phyloP scores from a whole-genome alignment of 2,888 invertebrate species.

The Agrochola macilenta region DNA sequence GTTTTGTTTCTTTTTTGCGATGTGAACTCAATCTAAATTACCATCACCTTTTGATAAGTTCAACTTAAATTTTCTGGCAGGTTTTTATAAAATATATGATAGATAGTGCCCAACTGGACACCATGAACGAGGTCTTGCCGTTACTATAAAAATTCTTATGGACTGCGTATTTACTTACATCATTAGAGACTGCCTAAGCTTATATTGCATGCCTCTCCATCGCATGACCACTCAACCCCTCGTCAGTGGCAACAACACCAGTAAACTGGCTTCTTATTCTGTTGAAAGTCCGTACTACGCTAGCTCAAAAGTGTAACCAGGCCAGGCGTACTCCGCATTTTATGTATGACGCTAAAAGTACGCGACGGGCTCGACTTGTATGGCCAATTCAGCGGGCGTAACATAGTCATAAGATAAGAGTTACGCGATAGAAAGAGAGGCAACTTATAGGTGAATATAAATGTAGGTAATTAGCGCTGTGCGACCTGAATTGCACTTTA shows the following conservation, averaged over 20 bases:
- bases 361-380: too few relatives aligned
- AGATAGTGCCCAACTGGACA: too few relatives aligned
- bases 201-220: not conserved
- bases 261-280: not conserved
- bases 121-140: not conserved
- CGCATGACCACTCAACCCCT: not conserved
- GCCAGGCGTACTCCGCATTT: too few relatives aligned
- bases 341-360: too few relatives aligned
- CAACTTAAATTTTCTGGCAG: not conserved
- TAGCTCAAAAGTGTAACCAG: not conserved
- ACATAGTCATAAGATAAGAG: too few relatives aligned
- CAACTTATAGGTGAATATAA: too few relatives aligned
- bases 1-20: not conserved
- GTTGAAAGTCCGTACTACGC: not conserved
- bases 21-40: too few relatives aligned
- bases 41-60: not conserved
- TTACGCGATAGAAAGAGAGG: too few relatives aligned
- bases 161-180: constrained; percentile 1
- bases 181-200: not conserved
- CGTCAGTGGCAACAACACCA: not conserved
- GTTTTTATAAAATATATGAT: not conserved
- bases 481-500: too few relatives aligned
- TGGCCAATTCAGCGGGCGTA: too few relatives aligned
- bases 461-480: too few relatives aligned
- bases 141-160: not conserved